Percentiles rank a stretch among this genome's conserved stretches.
Evolutionary conservation across 2,113 vertebrate genomes (phyloP).

Genomic region (Uropsilus gracilis): DNA sequence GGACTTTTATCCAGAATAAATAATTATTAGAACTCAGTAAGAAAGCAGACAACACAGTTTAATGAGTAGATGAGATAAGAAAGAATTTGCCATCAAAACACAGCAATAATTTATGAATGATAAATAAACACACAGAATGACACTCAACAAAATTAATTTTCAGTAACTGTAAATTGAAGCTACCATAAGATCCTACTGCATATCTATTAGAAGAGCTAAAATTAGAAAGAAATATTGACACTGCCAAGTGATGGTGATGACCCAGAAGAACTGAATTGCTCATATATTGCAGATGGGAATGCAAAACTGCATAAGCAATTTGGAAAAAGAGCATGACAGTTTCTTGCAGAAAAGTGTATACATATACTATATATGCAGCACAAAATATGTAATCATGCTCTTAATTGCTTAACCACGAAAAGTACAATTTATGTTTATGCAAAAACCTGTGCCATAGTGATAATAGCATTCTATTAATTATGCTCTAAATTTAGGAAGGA

Average conservation of each 20-base stretch:
- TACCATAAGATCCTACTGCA: neutral
- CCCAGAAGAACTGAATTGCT: neutral
- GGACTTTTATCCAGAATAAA: neutral
- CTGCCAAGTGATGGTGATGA: neutral
- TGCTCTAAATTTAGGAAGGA: neutral
- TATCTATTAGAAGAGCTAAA: neutral
- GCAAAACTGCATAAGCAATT: neutral
- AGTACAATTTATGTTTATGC: neutral
- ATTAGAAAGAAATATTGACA: neutral
- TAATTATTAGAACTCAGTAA: neutral
- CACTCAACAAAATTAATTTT: neutral
- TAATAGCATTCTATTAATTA: neutral
- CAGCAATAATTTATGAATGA: neutral
- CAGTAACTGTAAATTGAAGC: neutral
- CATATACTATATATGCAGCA: accelerated
- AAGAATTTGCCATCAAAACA: neutral
- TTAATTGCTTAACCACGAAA: neutral
- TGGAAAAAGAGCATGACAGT: neutral
- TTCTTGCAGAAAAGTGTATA: neutral
- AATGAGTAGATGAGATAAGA: neutral
- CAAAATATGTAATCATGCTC: neutral
- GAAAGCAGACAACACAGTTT: neutral
- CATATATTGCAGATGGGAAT: neutral
- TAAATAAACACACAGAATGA: neutral
- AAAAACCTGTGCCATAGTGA: neutral